These are phyloP conservation scores for Octodon degus DNA, from an alignment of 2,113 vertebrate genomes.

Conservation along the genomic window DNA sequence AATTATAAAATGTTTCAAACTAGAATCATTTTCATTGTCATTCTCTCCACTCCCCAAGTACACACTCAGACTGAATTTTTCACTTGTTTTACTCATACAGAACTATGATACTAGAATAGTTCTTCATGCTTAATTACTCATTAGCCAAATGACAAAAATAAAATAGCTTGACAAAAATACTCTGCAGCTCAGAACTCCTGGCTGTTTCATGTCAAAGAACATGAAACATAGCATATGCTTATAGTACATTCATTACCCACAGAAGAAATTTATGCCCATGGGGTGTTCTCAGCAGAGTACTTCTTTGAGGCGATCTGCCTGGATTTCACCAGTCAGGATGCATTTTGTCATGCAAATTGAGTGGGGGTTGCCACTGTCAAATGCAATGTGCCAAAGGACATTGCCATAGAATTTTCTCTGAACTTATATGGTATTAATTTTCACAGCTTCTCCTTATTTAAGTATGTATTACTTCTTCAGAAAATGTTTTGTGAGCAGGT, in stretches of 20 bases:
- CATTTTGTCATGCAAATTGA: conserved; percentile 38
- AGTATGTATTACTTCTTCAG: background rate
- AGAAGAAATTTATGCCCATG: conserved; percentile 52
- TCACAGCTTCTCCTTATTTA: background rate
- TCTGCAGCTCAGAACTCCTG: conserved; percentile 3
- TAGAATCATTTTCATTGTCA: background rate
- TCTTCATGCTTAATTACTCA: conserved; percentile 46
- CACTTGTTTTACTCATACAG: background rate
- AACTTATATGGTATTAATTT: background rate
- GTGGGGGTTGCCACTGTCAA: background rate
- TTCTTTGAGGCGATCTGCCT: conserved; percentile 62
- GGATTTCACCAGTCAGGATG: conserved; percentile 36
- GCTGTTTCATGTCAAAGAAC: background rate
- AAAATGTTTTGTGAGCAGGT: background rate
- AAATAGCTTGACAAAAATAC: conserved; percentile 54
- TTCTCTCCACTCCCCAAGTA: background rate
- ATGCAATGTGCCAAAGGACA: background rate
- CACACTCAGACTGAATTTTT: background rate
- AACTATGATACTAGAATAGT: conserved; percentile 23
- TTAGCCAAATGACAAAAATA: conserved; percentile 41
- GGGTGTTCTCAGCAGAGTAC: background rate
- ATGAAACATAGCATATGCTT: conserved; percentile 28
- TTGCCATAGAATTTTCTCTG: conserved; percentile 49
- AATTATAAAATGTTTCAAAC: conserved; percentile 5
- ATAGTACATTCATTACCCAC: conserved; percentile 47